A percentile compares a stretch with the other conserved stretches of the same genome.
Evolutionary conservation across 2,888 invertebrate species (phyloP).

Genomic region (Campoplex nolae): DNA sequence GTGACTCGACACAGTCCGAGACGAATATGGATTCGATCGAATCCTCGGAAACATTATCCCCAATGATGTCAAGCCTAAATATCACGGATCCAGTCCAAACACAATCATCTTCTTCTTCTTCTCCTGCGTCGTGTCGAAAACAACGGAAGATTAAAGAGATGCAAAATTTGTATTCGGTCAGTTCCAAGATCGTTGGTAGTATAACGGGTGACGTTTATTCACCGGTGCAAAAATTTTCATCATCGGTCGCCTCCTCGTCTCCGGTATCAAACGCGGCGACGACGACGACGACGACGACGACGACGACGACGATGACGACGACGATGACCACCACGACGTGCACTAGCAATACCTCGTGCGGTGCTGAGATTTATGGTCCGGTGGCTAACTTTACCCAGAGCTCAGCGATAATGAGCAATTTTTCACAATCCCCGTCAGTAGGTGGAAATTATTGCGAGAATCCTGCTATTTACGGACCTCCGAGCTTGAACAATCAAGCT

Average conservation of each 20-base stretch:
- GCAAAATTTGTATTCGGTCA: slow-evolving; percentile 81
- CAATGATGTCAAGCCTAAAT: slow-evolving; percentile 81
- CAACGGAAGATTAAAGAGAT: slow-evolving; percentile 79
- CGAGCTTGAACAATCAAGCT: slow-evolving; percentile 70
- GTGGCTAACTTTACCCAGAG: slow-evolving; percentile 83
- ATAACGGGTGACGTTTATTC: slow-evolving; percentile 79
- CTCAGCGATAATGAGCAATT: slow-evolving; percentile 82
- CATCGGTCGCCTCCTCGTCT: slow-evolving; percentile 68
- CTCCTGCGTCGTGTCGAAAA: slow-evolving; percentile 77
- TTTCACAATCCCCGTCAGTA: slow-evolving; percentile 80
- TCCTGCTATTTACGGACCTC: slow-evolving; percentile 75
- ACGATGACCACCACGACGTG: slow-evolving; percentile 34
- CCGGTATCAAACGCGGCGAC: slow-evolving; percentile 63
- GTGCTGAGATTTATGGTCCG: slow-evolving; percentile 82
- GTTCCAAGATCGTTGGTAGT: slow-evolving; percentile 77
- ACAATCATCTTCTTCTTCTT: slow-evolving; percentile 73
- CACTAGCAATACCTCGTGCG: slow-evolving; percentile 13
- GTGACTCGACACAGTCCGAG: slow-evolving; percentile 78
- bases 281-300: slow-evolving; percentile 17
- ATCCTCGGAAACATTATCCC: slow-evolving; percentile 79
- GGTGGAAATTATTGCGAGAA: slow-evolving; percentile 79
- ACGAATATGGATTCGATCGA: slow-evolving; percentile 81
- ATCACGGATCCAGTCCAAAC: slow-evolving; percentile 78
- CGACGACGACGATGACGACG: no score
- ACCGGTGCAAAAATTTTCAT: slow-evolving; percentile 79